Evolutionary conservation across 2,888 invertebrate species (phyloP).

Genomic region (Caenorhabditis wallacei): DNA sequence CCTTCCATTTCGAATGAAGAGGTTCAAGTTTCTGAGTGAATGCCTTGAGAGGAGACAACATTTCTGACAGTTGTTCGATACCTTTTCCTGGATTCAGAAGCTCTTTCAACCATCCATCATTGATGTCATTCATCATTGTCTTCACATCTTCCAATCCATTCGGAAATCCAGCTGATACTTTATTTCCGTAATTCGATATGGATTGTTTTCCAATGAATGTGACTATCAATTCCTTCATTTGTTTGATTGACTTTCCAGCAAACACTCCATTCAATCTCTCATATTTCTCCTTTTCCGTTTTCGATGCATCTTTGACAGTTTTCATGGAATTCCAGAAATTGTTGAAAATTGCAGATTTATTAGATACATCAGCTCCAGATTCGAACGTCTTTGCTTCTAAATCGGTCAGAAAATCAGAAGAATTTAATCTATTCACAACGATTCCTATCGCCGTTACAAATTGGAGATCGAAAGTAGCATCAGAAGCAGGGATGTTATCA

Average conservation of each 20-base stretch:
- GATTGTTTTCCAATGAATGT: background rate
- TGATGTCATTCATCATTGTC: background rate
- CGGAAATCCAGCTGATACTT: background rate
- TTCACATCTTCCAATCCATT: conserved; percentile 3
- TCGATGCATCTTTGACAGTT: background rate
- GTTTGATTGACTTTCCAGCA: background rate
- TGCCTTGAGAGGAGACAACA: background rate
- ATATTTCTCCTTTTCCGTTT: background rate
- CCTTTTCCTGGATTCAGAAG: conserved; percentile 10
- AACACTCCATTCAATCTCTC: background rate
- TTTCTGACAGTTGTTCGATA: background rate
- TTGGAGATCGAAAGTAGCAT: no score
- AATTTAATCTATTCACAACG: no score
- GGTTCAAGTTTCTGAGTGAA: background rate
- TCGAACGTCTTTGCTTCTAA: no score
- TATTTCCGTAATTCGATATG: background rate
- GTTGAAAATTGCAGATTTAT: no score
- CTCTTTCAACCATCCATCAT: background rate
- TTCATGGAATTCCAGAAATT: background rate
- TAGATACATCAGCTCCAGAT: no score
- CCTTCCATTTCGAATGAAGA: background rate
- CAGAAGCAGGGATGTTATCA: no score
- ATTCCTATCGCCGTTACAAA: no score
- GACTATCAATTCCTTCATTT: background rate
- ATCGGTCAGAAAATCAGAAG: no score